Percentiles rank a stretch among this genome's conserved stretches.
phyloP scores from a whole-genome alignment of 2,797 vertebrate genomes.

The Falco novaeseelandiae region DNA sequence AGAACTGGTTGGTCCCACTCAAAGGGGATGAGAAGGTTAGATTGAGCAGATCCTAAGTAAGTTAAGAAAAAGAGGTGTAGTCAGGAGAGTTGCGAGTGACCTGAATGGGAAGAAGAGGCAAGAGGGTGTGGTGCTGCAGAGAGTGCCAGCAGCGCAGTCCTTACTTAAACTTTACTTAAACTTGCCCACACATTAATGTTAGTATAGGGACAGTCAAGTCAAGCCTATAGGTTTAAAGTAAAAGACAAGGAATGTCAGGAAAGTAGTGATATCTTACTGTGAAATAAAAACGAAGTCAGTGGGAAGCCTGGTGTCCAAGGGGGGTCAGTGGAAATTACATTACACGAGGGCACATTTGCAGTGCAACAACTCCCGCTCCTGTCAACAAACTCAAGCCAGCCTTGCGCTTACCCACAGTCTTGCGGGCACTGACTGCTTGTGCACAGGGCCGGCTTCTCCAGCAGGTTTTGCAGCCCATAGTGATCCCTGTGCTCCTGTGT shows the following conservation, averaged over 20 bases:
- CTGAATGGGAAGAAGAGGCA: neutral
- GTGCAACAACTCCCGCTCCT: neutral
- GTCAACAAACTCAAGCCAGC: neutral
- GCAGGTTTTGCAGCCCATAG: neutral
- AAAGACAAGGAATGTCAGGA: neutral
- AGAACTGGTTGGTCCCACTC: neutral
- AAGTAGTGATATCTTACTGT: neutral
- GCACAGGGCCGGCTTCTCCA: neutral
- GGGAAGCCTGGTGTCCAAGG: neutral
- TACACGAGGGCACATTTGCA: neutral
- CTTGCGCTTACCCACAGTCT: accelerated
- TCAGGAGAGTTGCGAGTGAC: neutral
- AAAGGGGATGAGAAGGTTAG: neutral
- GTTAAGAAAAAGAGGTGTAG: neutral
- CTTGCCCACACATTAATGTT: neutral
- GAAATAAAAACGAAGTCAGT: neutral
- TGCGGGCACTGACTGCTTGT: no score
- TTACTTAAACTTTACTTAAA: conserved; percentile 36
- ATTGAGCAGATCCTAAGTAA: neutral
- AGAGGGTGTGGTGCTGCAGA: conserved; percentile 8
- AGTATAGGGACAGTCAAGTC: neutral
- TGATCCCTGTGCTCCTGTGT: neutral
- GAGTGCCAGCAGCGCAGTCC: conserved; percentile 20
- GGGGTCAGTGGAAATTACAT: neutral
- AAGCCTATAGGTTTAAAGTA: neutral